Evolutionary conservation across 2,113 vertebrate species (phyloP), one percentile per base, ranked within the genome.

Genomic region (Brienomyrus brachyistius): DNA sequence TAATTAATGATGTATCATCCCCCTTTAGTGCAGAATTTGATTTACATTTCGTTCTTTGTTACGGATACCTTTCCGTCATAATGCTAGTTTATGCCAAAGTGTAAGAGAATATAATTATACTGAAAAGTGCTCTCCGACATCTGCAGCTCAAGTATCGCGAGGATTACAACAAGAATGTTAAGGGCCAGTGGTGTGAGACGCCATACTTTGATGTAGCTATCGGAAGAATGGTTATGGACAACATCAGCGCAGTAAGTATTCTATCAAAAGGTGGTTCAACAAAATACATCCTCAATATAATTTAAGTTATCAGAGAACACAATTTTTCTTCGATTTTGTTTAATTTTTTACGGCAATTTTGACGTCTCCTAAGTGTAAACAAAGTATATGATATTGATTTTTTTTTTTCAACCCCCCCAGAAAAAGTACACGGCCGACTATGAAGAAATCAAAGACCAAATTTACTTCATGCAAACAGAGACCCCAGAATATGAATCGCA

Each of bases 381-480:
- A 27, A 86, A 74, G 45, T 21, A n/a, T 21, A 48, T 47, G 31
- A 85, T 77, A 77, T 31, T 31, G 0, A 7, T 31, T 83, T 59
- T 2, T 6, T 19, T 15, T 35, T 47, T 45, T 62, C 35, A 40
- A 1, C 23, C 27, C 66, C 62, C 74, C 82, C 95, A 99, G 98
- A 98, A 95, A 90, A 98, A 96, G 94, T 99, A 99, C 92, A 97
- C 97, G 52, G 96, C 98, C 95, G 93, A 95, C 2, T 97, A 94
- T 92, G 98, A 99, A 93, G 95, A 94, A 15, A 89, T 91, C 0
- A 99, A 99, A 97, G 98, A 99, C 97, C 97, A 98, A 95, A 98
- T 99, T 94, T 97, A 98, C 95, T 99, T 97, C 93, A 98, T 99
- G 98, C 97, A 99, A 94, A 99, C 98, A 0, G 97, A 98, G 62